Base-by-base conservation (phyloP, 1,140 invertebrate genomes). In the Heliconius congener region DNA sequence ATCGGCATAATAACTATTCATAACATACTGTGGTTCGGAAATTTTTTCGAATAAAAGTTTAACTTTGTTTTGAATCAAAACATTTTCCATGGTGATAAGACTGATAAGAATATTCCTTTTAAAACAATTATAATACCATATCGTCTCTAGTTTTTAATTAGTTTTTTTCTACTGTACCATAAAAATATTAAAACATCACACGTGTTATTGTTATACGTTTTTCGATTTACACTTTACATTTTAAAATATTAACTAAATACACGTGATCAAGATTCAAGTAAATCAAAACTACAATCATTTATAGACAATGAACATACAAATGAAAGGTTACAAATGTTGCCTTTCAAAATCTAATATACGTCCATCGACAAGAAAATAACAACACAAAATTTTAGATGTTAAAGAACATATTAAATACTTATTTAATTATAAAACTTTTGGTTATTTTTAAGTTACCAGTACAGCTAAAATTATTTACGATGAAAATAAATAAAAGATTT, bases 1-100 rank as follows among this genome's bases (percentile, higher is more conserved):
- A 77, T 94, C 93, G 4, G 86, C 88, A 77, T 94, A 94, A 73
- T 93, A 93, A 76, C 83, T 91, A 80, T 91, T 85, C 86, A 94
- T 88, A 39, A 93, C 87, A 88, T 93, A 94, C 66, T 87, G 85
- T 0, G 93, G 89, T 72, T 91, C 83, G 1, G 79, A 77, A 80
- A 94, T 83, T 82, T 90, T 93, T 37, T 88, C 83, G 85, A 94
- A 94, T 66, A 94, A 81, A 71, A 90, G 79, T 84, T 87, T 92
- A 23, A 93, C 77, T 86, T 94, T 94, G 74, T 88, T 90, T 81
- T 89, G 86, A 57, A 88, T 81, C 23, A 81, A 79, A 74, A 80
- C 66, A 80, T 73, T 81, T 55, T 90, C 89, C 90, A 91, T 91
- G 73, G 60, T 87, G 76, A 72, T 46, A 71, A 71, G 16, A 18